These are phyloP conservation scores for Drosophila jambulina DNA, from an alignment of 1,140 invertebrate genomes.

Conservation along the genomic window DNA sequence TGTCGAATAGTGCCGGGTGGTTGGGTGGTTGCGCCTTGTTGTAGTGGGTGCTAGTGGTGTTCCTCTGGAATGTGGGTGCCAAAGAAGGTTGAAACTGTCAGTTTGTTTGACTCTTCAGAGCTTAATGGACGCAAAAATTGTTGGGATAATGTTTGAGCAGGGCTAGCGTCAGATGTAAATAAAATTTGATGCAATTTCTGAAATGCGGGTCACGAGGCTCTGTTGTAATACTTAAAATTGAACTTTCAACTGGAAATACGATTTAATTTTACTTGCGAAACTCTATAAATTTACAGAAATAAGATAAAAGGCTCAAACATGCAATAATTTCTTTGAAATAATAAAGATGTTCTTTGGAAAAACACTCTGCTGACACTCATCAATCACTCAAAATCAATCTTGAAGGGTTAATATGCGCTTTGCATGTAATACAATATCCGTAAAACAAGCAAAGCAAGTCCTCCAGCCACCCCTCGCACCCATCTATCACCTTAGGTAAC, in stretches of 20 bases:
- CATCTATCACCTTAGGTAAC: slow-evolving; percentile 31
- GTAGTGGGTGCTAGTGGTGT: slow-evolving; percentile 1
- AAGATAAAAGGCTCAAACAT: not conserved
- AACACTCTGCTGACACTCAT: slow-evolving; percentile 6
- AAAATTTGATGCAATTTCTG: not conserved
- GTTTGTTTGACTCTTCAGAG: slow-evolving; percentile 39
- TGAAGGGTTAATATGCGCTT: slow-evolving; percentile 23
- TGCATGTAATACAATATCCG: slow-evolving; percentile 29
- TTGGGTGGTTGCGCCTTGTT: not conserved
- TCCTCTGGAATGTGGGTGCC: slow-evolving; percentile 6
- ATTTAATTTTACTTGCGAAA: not conserved
- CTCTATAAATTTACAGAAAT: not conserved
- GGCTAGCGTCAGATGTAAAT: not conserved
- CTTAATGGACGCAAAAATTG: slow-evolving; percentile 34
- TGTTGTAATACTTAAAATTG: not conserved
- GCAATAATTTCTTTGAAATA: not conserved
- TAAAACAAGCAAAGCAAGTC: not conserved
- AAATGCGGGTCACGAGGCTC: not conserved
- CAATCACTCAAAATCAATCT: slow-evolving; percentile 17
- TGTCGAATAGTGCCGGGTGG: slow-evolving; percentile 17
- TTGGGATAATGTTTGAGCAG: slow-evolving; percentile 18
- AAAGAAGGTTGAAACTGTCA: slow-evolving; percentile 46
- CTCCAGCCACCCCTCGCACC: not conserved
- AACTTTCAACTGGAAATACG: not conserved
- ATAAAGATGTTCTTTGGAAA: not conserved